phyloP scores from a whole-genome alignment of 2,888 invertebrate genomes.

The Sicus ferrugineus region DNA sequence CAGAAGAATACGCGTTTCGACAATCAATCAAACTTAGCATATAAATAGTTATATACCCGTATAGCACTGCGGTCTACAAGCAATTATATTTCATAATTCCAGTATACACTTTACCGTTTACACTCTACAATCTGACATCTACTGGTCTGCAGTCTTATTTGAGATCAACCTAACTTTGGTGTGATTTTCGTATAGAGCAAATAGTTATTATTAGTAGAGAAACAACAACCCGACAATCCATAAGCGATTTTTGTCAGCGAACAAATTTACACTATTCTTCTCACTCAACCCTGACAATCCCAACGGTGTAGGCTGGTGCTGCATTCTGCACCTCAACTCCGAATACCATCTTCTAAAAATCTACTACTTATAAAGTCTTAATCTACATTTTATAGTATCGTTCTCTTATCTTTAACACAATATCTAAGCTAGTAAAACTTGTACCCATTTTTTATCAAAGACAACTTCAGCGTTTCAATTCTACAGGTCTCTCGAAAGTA shows the following conservation, averaged over 20 bases:
- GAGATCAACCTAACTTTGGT: not conserved
- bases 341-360: not conserved
- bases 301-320: not conserved
- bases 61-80: slow-evolving; percentile 5
- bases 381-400: not conserved
- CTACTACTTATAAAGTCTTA: not conserved
- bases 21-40: slow-evolving; percentile 63
- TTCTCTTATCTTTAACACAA: not conserved
- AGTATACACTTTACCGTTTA: slow-evolving; percentile 34
- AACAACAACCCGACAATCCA: too few relatives aligned
- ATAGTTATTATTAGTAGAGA: too few relatives aligned
- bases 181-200: too few relatives aligned
- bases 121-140: not conserved
- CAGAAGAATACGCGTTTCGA: slow-evolving; percentile 65
- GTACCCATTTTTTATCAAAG: not conserved
- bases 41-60: slow-evolving; percentile 23
- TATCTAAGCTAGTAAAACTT: not conserved
- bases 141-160: not conserved
- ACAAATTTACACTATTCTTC: not conserved
- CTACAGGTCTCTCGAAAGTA: slow-evolving; percentile 16
- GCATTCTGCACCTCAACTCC: slow-evolving; percentile 1
- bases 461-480: slow-evolving; percentile 24
- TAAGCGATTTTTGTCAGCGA: not conserved
- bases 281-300: slow-evolving; percentile 14
- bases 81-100: slow-evolving; percentile 20